A percentile compares a stretch with the other conserved stretches of the same genome.
Conservation (phyloP, 2,113 vertebrate genomes). For the Rhynchopsitta pachyrhyncha region DNA sequence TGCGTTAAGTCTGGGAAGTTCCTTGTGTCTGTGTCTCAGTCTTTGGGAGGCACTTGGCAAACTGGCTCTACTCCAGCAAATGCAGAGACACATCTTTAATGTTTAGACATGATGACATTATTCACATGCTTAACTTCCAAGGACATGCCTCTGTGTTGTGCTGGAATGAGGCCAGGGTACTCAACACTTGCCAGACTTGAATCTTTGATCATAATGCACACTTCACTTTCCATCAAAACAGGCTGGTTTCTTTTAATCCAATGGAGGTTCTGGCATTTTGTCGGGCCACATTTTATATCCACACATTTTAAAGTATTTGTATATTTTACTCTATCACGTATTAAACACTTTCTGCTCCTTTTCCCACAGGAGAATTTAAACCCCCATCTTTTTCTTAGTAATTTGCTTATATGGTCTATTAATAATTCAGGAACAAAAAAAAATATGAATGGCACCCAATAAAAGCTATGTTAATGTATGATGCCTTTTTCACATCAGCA, state of each 20-base stretch:
- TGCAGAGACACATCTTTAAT: background rate
- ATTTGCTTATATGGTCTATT: background rate
- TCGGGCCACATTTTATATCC: background rate
- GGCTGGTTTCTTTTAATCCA: background rate
- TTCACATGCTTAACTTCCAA: constrained; percentile 17
- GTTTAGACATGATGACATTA: background rate
- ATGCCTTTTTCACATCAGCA: background rate
- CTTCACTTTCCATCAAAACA: background rate
- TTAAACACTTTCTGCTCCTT: background rate
- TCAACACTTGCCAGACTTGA: constrained; percentile 2
- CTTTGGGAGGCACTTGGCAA: background rate
- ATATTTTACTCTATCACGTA: background rate
- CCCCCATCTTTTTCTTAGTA: background rate
- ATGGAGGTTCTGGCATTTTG: background rate
- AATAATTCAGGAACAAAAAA: background rate
- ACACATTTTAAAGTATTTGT: background rate
- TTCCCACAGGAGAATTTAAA: background rate
- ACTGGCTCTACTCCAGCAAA: constrained; percentile 2
- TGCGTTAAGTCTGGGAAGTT: background rate
- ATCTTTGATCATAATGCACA: background rate
- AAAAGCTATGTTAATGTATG: background rate
- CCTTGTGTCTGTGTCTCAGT: background rate
- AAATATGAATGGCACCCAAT: background rate
- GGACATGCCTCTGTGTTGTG: background rate
- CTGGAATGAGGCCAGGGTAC: background rate